Evolutionary conservation across 1,140 invertebrate genomes (phyloP), one percentile per base, ranked within the genome.

Genomic region (Pemphigus obesinymphae): DNA sequence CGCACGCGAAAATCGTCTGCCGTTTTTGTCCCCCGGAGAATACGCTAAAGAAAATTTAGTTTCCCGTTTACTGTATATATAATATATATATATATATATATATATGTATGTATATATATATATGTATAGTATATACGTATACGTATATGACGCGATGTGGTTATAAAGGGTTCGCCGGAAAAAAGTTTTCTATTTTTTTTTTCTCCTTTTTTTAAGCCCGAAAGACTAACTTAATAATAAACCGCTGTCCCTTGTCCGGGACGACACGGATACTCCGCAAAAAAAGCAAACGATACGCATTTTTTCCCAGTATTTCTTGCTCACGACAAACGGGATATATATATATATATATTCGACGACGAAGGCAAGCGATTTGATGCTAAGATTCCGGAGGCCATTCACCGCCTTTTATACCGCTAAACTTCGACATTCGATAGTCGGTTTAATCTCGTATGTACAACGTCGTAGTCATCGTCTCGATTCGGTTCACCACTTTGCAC

Each of bases 401-500:
- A 23, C 29, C 13, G 23, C 26, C 13, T 26, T 61, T 15, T 61
- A 15, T 6, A 13, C 29, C 20, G 40, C 66, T 70, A 40, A 70
- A 43, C 37, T 70, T 70, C 10, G 23, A 70, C 37, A 40, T 70
- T 70, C 26, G 37, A 70, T 40, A 37, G 31, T 34, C 66, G 40
- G 31, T 70, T 70, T 70, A 70, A 70, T 70, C 20, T 70, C 37
- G 66, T 70, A 40, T 43, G 40, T 29, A 40, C 58, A 15, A 29
- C 0, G 58, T 61, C 58, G 26, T 6, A n/a, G 31, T 13, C 20
- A 11, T 48, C 68, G 40, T 48, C 68, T 72, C 43, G 23, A 15
- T 48, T 72, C 43, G 43, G 23, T 73, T 73, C 70, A 73, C 70
- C 29, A 45, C 45, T 73, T 73, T n/a, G 70, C 23, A 73, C 45